Conservation (phyloP, 1,140 invertebrate species). For the Nomia melanderi region DNA sequence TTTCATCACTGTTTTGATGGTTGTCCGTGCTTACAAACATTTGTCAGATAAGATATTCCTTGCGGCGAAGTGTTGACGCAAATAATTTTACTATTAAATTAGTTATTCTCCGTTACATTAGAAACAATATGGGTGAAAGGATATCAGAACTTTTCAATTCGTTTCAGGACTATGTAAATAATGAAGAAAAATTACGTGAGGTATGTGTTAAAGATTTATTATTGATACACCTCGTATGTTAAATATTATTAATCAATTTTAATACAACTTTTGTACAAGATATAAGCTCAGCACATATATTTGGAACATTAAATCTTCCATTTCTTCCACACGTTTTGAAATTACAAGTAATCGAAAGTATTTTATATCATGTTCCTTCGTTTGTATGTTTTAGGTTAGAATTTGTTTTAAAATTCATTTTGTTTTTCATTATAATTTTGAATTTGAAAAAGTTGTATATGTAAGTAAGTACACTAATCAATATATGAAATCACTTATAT, state of each 20-base stretch:
- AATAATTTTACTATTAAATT: neutral
- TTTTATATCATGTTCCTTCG: neutral
- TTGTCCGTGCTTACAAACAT: no score
- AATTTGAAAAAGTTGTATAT: neutral
- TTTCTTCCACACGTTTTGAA: neutral
- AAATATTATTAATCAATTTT: neutral
- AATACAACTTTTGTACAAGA: neutral
- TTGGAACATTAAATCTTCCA: no score
- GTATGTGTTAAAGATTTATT: slow-evolving; percentile 69
- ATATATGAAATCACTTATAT: neutral
- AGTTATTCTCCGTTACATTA: neutral
- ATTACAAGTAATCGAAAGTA: neutral
- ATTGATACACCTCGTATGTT: slow-evolving; percentile 1
- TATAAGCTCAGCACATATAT: neutral
- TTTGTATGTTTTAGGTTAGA: slow-evolving; percentile 10
- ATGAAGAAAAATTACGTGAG: slow-evolving; percentile 85
- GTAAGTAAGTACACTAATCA: neutral
- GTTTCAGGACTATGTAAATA: slow-evolving; percentile 85
- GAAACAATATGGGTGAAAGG: slow-evolving; percentile 61
- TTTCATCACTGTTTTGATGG: no score
- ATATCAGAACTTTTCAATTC: slow-evolving; percentile 82
- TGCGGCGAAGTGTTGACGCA: neutral
- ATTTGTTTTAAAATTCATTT: neutral
- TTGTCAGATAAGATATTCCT: neutral
- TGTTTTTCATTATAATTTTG: no score